phyloP scores from a whole-genome alignment of 2,888 invertebrate species.

The Rotaria socialis region DNA sequence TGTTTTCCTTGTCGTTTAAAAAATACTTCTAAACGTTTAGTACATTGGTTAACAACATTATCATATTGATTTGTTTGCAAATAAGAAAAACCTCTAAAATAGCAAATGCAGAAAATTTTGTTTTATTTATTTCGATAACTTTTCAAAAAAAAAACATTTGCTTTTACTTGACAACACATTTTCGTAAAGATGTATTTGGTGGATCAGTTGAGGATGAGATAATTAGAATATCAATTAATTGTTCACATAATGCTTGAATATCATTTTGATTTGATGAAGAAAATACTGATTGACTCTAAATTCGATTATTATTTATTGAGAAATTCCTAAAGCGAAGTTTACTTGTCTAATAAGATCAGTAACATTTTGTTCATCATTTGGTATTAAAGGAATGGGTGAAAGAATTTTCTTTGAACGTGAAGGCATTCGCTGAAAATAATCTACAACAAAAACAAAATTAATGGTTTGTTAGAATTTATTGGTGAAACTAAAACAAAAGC shows the following conservation, averaged over 20 bases:
- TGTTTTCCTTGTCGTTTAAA: conserved; percentile 2
- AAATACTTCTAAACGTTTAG: conserved; percentile 3
- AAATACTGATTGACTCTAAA: conserved; percentile 22
- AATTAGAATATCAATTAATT: conserved; percentile 8
- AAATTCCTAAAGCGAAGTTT: background rate
- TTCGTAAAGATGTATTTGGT: conserved; percentile 30
- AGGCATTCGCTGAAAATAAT: too few species aligned
- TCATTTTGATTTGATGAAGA: background rate
- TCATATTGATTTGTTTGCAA: conserved; percentile 5
- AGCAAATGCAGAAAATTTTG: background rate
- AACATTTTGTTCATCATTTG: conserved; percentile 18
- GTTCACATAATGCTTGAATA: conserved; percentile 24
- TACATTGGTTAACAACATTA: background rate
- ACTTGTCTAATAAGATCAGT: background rate
- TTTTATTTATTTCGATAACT: background rate
- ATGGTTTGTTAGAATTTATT: too few species aligned
- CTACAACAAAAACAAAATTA: too few species aligned
- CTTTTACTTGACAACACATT: background rate
- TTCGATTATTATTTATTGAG: too few species aligned
- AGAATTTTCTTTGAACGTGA: conserved; percentile 15
- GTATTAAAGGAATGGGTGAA: background rate
- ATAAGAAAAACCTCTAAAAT: conserved; percentile 30
- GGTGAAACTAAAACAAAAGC: too few species aligned
- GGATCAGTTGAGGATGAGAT: conserved; percentile 27
- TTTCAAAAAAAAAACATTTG: too few species aligned